Evolutionary conservation across 2,888 invertebrate genomes (phyloP).

Genomic region (Acheta domesticus): DNA sequence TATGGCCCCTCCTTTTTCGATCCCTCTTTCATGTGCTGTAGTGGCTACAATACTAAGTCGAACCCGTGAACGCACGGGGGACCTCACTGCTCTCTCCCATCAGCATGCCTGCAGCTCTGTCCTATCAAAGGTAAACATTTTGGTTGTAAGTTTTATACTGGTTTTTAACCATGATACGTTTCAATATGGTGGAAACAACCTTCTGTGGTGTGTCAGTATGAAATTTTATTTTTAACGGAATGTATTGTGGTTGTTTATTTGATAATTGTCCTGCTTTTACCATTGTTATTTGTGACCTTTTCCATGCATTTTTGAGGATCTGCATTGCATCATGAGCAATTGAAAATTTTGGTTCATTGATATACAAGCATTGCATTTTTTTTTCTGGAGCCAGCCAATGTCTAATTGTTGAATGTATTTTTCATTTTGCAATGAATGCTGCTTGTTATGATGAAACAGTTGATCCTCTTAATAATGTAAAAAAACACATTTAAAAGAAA

Average conservation of each 20-base stretch:
- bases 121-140: slow-evolving; percentile 57
- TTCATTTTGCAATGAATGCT: too few relatives aligned
- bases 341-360: neutral
- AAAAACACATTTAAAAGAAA: too few relatives aligned
- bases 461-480: too few relatives aligned
- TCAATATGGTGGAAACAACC: neutral
- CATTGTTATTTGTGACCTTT: neutral
- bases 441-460: too few relatives aligned
- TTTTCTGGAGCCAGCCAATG: too few relatives aligned
- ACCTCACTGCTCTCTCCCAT: slow-evolving; percentile 55
- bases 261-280: neutral
- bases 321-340: neutral
- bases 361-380: too few relatives aligned
- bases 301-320: neutral
- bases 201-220: neutral
- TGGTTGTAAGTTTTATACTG: slow-evolving; percentile 19
- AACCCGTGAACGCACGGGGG: slow-evolving; percentile 40
- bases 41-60: slow-evolving; percentile 41
- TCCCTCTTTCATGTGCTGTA: slow-evolving; percentile 35
- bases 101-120: slow-evolving; percentile 57
- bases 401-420: too few relatives aligned
- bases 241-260: neutral
- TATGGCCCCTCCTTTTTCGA: neutral
- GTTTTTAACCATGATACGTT: neutral
- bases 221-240: slow-evolving; percentile 18